Percentiles rank a stretch among this genome's conserved stretches.
These are phyloP conservation scores for Verasper variegatus DNA, from an alignment of 2,113 vertebrate genomes.

Conservation along the genomic window DNA sequence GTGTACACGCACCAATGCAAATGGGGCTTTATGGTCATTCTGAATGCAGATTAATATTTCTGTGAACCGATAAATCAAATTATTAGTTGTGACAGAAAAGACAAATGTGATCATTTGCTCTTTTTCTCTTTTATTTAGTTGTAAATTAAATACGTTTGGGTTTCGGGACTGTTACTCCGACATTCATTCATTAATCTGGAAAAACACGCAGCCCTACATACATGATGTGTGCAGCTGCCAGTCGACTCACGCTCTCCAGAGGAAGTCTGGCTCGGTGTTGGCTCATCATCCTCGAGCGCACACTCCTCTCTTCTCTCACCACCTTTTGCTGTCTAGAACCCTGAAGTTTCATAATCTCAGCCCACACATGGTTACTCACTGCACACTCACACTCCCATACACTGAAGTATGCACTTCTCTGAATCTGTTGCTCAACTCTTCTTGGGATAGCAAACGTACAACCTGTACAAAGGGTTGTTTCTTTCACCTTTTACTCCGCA, in stretches of 20 bases:
- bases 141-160: too few species aligned
- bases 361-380: constrained; percentile 39
- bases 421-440: constrained; percentile 39
- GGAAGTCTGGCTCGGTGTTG: constrained; percentile 44
- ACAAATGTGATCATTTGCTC: too few species aligned
- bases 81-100: too few species aligned
- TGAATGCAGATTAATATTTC: too few species aligned
- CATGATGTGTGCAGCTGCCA: neutral
- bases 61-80: too few species aligned
- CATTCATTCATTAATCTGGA: too few species aligned
- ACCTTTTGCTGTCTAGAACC: constrained; percentile 10
- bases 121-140: too few species aligned
- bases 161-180: too few species aligned
- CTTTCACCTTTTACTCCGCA: neutral
- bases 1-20: too few species aligned
- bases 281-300: constrained; percentile 8
- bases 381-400: neutral
- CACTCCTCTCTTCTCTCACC: neutral
- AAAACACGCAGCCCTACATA: too few species aligned
- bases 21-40: too few species aligned
- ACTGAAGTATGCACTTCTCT: neutral
- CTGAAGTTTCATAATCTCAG: constrained; percentile 60
- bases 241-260: neutral
- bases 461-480: neutral
- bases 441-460: constrained; percentile 9